phyloP scores from a whole-genome alignment of 1,140 invertebrate species.

The Drosophila sp. region DNA sequence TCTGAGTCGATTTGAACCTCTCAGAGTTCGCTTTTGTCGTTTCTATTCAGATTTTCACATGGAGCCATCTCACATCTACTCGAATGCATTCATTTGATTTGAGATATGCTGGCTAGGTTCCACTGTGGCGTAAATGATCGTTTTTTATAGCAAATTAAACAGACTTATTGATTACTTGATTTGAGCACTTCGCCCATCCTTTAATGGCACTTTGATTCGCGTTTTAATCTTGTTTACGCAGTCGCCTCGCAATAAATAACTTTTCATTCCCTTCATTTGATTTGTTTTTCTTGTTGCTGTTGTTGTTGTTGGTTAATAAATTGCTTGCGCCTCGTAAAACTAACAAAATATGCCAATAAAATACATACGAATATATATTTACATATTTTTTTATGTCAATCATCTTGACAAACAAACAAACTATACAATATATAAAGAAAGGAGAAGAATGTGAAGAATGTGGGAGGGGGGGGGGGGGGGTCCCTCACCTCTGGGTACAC shows the following conservation, averaged over 20 bases:
- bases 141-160: not conserved
- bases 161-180: conserved; percentile 4
- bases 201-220: conserved; percentile 9
- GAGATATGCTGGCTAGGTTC: too few species aligned
- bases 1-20: too few species aligned
- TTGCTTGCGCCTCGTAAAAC: conserved; percentile 59
- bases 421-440: conserved; percentile 10
- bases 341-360: conserved; percentile 50
- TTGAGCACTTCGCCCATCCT: not conserved
- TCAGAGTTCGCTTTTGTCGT: too few species aligned
- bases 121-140: too few species aligned
- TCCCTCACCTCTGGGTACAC: not conserved
- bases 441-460: not conserved
- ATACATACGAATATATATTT: conserved; percentile 68
- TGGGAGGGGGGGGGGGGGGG: not conserved
- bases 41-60: too few species aligned
- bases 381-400: conserved; percentile 72
- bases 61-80: too few species aligned
- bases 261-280: conserved; percentile 35
- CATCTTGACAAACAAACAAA: conserved; percentile 62
- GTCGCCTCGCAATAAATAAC: conserved; percentile 55
- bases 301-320: conserved; percentile 56
- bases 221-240: conserved; percentile 55
- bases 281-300: not conserved
- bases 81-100: too few species aligned